A percentile compares a stretch with the other conserved stretches of the same genome.
These are phyloP conservation scores for Chamaea fasciata DNA, from an alignment of 2,113 vertebrate species.

Conservation along the genomic window DNA sequence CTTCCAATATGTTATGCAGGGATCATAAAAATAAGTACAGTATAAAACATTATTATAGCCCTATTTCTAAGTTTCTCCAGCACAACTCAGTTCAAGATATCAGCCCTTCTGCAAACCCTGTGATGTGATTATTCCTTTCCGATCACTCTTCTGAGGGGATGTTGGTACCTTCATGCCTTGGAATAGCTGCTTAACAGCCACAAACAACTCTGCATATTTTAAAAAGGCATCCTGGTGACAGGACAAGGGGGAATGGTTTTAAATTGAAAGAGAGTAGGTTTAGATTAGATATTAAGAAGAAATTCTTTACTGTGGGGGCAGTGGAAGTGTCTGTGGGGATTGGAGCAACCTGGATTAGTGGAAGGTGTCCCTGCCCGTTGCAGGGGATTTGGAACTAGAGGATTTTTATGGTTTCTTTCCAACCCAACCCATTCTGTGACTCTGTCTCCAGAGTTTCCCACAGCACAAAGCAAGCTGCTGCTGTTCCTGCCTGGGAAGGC, in stretches of 20 bases:
- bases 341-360: not conserved
- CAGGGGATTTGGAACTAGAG: not conserved
- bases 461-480: not conserved
- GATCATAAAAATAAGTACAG: constrained; percentile 42
- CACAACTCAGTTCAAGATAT: not conserved
- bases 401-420: not conserved
- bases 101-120: not conserved
- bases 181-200: not conserved
- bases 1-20: constrained; percentile 21
- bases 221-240: not conserved
- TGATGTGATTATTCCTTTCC: not conserved
- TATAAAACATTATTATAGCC: constrained; percentile 37
- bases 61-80: not conserved
- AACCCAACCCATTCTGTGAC: not conserved
- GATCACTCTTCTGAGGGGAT: not conserved
- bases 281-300: not conserved
- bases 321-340: not conserved
- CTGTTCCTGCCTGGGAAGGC: not conserved
- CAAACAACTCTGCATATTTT: not conserved
- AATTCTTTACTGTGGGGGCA: not conserved
- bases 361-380: not conserved
- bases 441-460: not conserved
- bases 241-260: not conserved
- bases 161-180: not conserved
- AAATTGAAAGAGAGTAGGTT: not conserved